Evolutionary conservation across 2,113 vertebrate species (phyloP).

Genomic region (Paratilapia polleni): DNA sequence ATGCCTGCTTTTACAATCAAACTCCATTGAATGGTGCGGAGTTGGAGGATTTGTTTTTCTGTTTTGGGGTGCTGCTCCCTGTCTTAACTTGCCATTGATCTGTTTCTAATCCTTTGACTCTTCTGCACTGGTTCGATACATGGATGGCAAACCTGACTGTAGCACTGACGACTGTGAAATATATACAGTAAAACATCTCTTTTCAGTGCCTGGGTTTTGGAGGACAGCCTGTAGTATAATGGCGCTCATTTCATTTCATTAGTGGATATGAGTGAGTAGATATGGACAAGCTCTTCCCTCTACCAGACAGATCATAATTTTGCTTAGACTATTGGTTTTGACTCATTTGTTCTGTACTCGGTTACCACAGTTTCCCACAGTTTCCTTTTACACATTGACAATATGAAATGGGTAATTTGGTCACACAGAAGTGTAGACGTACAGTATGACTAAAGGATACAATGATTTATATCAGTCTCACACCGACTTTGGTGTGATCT

Average conservation of each 20-base stretch:
- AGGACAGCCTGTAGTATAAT: not conserved
- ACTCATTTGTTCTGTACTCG: not conserved
- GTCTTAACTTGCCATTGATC: conserved; percentile 38
- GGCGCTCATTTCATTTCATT: not conserved
- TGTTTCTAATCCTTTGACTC: conserved; percentile 24
- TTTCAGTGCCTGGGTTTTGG: not conserved
- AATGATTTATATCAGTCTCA: not conserved
- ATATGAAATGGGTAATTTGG: conserved; percentile 8
- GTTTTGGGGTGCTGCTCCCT: conserved; percentile 33
- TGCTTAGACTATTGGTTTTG: not conserved
- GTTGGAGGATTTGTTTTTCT: conserved; percentile 34
- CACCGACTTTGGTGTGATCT: not conserved
- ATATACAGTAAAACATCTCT: not conserved
- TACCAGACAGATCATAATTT: not conserved
- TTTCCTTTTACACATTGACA: not conserved
- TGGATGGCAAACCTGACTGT: conserved; percentile 1
- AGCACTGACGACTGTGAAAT: not conserved
- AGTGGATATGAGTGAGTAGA: not conserved
- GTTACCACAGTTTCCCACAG: not conserved
- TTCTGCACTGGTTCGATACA: not conserved
- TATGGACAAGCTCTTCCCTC: conserved; percentile 15
- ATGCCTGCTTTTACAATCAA: conserved; percentile 31
- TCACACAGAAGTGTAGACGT: not conserved
- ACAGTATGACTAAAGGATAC: not conserved
- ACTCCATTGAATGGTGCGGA: conserved; percentile 10